Percentiles rank a stretch among this genome's conserved stretches.
Evolutionary conservation across 2,888 invertebrate species (phyloP).

Genomic region (Sarcophaga variegata): DNA sequence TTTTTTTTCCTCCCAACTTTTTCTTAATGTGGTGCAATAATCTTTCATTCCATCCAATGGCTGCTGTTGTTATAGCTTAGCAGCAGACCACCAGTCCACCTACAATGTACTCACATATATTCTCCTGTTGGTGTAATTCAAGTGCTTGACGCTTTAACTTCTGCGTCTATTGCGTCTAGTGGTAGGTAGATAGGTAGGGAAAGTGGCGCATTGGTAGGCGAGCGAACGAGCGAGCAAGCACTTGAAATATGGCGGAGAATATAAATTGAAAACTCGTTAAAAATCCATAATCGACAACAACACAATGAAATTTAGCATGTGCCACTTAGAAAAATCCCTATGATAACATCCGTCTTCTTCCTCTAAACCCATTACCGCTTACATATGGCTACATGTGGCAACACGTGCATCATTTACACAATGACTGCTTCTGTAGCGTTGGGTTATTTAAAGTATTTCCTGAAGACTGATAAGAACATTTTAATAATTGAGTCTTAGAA

Average conservation of each 20-base stretch:
- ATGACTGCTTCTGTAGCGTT: neutral
- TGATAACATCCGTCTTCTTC: conserved; percentile 46
- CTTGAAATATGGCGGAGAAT: conserved; percentile 68
- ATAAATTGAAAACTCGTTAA: conserved; percentile 82
- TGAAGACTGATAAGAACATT: conserved; percentile 56
- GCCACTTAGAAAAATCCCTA: conserved; percentile 62
- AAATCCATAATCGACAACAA: conserved; percentile 80
- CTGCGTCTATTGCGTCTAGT: conserved; percentile 25
- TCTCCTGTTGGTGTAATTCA: conserved; percentile 70
- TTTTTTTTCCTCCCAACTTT: neutral
- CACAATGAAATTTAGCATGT: conserved; percentile 68
- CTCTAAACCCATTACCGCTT: conserved; percentile 2
- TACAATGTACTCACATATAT: neutral
- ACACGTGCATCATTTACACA: conserved; percentile 44
- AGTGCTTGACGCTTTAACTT: conserved; percentile 69
- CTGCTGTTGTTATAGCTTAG: conserved; percentile 23
- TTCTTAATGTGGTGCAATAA: conserved; percentile 63
- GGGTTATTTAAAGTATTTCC: conserved; percentile 10
- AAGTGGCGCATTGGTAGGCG: no score
- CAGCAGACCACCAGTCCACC: conserved; percentile 37
- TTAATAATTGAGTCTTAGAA: conserved; percentile 68
- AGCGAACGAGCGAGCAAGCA: conserved; percentile 8
- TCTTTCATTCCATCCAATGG: conserved; percentile 3
- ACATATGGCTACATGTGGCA: conserved; percentile 5
- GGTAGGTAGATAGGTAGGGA: neutral